phyloP scores from a whole-genome alignment of 2,888 invertebrate genomes.

The Miltochrista miniata region DNA sequence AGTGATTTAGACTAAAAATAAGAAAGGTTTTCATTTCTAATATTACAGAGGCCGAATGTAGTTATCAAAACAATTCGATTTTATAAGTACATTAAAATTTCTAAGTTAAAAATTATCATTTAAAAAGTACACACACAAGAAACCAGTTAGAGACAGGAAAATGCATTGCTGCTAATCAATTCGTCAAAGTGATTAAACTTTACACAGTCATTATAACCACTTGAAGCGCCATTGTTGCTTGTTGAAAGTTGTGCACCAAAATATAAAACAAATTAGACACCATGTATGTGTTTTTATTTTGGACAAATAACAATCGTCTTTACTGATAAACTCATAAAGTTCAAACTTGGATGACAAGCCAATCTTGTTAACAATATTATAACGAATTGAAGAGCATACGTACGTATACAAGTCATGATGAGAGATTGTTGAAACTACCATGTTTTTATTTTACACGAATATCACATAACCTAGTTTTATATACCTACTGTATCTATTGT shows the following conservation, averaged over 20 bases:
- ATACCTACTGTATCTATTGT: slow-evolving; percentile 9
- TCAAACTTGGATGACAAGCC: slow-evolving; percentile 1
- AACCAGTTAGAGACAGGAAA: slow-evolving; percentile 16
- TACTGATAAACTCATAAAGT: neutral
- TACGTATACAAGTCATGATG: no score
- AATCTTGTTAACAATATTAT: slow-evolving; percentile 3
- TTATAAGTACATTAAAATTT: no score
- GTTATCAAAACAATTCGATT: no score
- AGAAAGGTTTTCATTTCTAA: no score
- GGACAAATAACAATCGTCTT: slow-evolving; percentile 1
- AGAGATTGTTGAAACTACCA: slow-evolving; percentile 11
- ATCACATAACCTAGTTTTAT: slow-evolving; percentile 11
- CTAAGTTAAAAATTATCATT: neutral
- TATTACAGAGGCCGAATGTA: no score
- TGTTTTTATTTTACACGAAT: slow-evolving; percentile 6
- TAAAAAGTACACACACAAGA: neutral
- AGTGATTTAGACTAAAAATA: no score
- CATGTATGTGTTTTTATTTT: neutral
- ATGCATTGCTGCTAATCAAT: slow-evolving; percentile 29
- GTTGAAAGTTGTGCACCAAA: slow-evolving; percentile 11
- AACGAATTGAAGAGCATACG: slow-evolving; percentile 5
- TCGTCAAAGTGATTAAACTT: slow-evolving; percentile 21
- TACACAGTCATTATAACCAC: slow-evolving; percentile 9
- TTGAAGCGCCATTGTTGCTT: slow-evolving; percentile 8
- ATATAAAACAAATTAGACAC: neutral